Evolutionary conservation across 1,140 invertebrate species (phyloP).

Genomic region (Saccostrea cuccullata): DNA sequence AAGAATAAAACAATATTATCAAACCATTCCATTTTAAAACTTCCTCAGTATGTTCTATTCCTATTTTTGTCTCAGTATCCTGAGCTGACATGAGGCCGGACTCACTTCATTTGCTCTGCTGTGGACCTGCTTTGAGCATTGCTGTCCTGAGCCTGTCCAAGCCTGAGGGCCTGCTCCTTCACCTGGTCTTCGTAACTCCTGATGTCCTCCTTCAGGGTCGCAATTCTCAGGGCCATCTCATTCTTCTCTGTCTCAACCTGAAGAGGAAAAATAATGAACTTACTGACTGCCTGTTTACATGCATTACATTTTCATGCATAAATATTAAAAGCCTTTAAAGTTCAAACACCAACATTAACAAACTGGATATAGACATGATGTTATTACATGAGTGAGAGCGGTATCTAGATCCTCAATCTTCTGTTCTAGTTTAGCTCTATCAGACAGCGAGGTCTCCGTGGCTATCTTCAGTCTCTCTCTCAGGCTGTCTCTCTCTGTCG

Average conservation of each 20-base stretch:
- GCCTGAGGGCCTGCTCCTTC: conserved; percentile 68
- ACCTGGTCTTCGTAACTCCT: conserved; percentile 72
- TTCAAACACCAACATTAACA: too few relatives aligned
- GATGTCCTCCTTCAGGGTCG: conserved; percentile 69
- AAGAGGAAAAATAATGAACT: not conserved
- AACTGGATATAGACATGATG: not conserved
- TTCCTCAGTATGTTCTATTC: not conserved
- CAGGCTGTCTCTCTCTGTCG: conserved; percentile 77
- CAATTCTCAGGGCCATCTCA: conserved; percentile 67
- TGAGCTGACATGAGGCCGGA: not conserved
- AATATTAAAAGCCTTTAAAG: too few relatives aligned
- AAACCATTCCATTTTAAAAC: not conserved
- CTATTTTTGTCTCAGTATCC: not conserved
- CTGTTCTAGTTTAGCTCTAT: conserved; percentile 77
- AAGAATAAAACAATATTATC: not conserved
- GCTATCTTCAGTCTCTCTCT: conserved; percentile 79
- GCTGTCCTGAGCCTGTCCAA: conserved; percentile 70
- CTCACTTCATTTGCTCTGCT: conserved; percentile 77
- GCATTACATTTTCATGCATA: too few relatives aligned
- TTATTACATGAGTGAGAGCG: conserved; percentile 47
- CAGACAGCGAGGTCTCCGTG: conserved; percentile 80
- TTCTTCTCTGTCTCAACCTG: conserved; percentile 73
- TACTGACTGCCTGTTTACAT: too few relatives aligned
- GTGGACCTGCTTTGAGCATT: conserved; percentile 68
- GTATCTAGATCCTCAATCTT: conserved; percentile 74